phyloP scores from a whole-genome alignment of 2,797 vertebrate species.

The Lepidocolaptes lacrymiger region DNA sequence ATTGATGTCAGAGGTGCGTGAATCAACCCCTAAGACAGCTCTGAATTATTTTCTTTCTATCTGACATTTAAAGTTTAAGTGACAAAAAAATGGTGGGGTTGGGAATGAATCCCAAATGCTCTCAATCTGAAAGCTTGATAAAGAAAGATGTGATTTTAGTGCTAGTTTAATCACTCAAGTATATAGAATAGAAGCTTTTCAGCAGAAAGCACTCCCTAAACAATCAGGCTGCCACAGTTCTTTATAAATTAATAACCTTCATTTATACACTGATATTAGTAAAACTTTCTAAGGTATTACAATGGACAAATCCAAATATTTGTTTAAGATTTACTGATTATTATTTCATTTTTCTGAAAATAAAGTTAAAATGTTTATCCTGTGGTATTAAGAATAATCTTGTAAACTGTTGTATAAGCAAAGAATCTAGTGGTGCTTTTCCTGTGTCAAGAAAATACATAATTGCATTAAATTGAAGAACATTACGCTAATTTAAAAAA shows the following conservation, averaged over 20 bases:
- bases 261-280: background rate
- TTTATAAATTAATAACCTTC: background rate
- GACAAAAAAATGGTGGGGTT: background rate
- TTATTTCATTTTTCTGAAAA: background rate
- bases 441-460: conserved; percentile 1
- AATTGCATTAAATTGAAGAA: conserved; percentile 21
- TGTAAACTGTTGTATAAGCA: conserved; percentile 5
- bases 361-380: conserved; percentile 29
- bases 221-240: background rate
- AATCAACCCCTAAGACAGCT: background rate
- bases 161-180: background rate
- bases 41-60: conserved; percentile 26
- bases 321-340: background rate
- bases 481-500: conserved; percentile 26
- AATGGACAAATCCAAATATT: conserved; percentile 11
- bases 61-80: background rate
- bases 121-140: background rate
- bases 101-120: conserved; percentile 19
- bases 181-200: background rate
- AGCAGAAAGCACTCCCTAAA: background rate
- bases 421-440: background rate
- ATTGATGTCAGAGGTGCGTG: background rate
- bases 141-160: background rate
- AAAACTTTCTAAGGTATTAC: background rate
- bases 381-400: background rate